These are phyloP conservation scores for Platorchestia sp. DNA, from an alignment of 1,140 invertebrate species.

Conservation along the genomic window DNA sequence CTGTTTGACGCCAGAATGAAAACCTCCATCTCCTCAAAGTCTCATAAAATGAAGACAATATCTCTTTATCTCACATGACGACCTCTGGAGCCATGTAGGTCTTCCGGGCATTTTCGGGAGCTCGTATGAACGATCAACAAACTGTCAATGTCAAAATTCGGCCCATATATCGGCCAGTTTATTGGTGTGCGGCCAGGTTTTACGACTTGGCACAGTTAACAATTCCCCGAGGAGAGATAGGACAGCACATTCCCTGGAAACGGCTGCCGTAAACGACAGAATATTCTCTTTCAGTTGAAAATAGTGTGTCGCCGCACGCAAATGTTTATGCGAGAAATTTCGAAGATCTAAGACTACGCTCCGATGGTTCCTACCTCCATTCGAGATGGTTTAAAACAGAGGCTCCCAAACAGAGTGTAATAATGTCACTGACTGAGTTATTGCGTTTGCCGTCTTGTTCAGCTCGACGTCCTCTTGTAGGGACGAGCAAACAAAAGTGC, in stretches of 20 bases:
- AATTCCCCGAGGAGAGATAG: slow-evolving; percentile 32
- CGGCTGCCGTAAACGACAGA: slow-evolving; percentile 10
- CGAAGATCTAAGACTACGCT: slow-evolving; percentile 16
- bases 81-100: background rate
- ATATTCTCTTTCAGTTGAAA: slow-evolving; percentile 37
- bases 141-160: slow-evolving; percentile 45
- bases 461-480: background rate
- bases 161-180: slow-evolving; percentile 43
- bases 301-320: background rate
- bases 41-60: slow-evolving; percentile 7
- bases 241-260: background rate
- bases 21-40: slow-evolving; percentile 22
- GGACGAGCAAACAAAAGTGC: background rate
- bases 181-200: slow-evolving; percentile 32
- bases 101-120: background rate
- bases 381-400: background rate
- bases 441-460: background rate
- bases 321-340: slow-evolving; percentile 36
- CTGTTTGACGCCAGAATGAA: background rate
- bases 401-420: background rate
- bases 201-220: slow-evolving; percentile 43
- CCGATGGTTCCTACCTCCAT: background rate
- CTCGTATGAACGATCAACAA: slow-evolving; percentile 48
- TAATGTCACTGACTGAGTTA: background rate
- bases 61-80: background rate